Evolutionary conservation across 2,797 vertebrate genomes (phyloP), one percentile per base, ranked within the genome.

Genomic region (Chanos chanos): DNA sequence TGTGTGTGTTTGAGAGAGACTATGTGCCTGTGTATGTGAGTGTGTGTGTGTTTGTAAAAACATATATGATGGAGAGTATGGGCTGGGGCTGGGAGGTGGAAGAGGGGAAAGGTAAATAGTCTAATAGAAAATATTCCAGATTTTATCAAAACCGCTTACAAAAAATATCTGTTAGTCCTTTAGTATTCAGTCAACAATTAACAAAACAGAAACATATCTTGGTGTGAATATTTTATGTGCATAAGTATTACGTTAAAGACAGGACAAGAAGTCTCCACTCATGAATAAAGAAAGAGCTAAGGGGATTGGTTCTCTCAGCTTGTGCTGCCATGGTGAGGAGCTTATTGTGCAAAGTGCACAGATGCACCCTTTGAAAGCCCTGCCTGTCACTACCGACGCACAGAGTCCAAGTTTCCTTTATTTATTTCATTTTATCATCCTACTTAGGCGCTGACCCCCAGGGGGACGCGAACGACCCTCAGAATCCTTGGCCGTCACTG

Each of bases 401-500:
- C 65, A 61, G 18, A 39, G 54, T 48, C 49, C 15, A 12, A 43
- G 28, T 44, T 33, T 39, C 40, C 25, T 59, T 53, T 62, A 58
- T 70, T 58, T 69, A 64, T 72, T 66, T 72, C 9, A 68, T 70
- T 75, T 69, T 54, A 72, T 72, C 19, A 13, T 48, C 52, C 52
- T 59, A 66, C 73, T 71, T 73, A 73, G 61, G 55, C 59, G 61
- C 36, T 71, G 68, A 73, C 65, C 72, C 56, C 61, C 34, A 19
- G 21, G 55, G 53, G 69, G 27, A 64, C 15, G 30, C 33, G 19
- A n/a, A n/a, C 64, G 75, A 72, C 69, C 64, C 63, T 21, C 45
- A 30, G 16, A 55, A 55, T 52, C 34, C 39, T 34, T 28, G 9
- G 2, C 34, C 25, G 18, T 50, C 47, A 62, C 45, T 56, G 58